phyloP scores from a whole-genome alignment of 2,113 vertebrate genomes.

The Ciconia maguari region DNA sequence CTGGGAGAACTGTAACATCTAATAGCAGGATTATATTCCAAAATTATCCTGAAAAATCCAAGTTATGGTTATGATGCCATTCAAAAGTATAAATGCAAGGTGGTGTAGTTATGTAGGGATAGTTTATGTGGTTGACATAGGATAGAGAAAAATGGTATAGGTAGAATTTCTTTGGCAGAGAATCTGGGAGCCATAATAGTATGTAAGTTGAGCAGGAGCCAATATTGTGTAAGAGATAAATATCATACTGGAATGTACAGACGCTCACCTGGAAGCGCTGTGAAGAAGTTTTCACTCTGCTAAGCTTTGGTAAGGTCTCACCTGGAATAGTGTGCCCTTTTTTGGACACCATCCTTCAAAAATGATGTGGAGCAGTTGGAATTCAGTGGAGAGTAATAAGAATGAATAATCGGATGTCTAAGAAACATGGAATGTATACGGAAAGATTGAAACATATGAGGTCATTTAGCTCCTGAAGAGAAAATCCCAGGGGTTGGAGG shows the following conservation, averaged over 20 bases:
- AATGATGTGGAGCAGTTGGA: background rate
- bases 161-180: background rate
- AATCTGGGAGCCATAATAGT: background rate
- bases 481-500: background rate
- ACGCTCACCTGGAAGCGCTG: background rate
- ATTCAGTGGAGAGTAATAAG: background rate
- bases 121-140: background rate
- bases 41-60: background rate
- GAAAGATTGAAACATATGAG: background rate
- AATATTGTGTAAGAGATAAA: background rate
- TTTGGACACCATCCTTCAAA: background rate
- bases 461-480: background rate
- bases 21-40: background rate
- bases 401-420: background rate
- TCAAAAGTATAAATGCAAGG: background rate
- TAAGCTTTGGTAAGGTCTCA: background rate
- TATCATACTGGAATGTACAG: background rate
- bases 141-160: background rate
- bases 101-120: background rate
- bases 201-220: background rate
- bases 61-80: background rate
- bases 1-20: background rate
- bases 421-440: background rate
- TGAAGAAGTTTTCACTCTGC: background rate
- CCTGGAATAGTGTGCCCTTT: background rate